These are phyloP conservation scores for Erebia aethiops DNA, from an alignment of 2,888 invertebrate genomes.

Conservation along the genomic window DNA sequence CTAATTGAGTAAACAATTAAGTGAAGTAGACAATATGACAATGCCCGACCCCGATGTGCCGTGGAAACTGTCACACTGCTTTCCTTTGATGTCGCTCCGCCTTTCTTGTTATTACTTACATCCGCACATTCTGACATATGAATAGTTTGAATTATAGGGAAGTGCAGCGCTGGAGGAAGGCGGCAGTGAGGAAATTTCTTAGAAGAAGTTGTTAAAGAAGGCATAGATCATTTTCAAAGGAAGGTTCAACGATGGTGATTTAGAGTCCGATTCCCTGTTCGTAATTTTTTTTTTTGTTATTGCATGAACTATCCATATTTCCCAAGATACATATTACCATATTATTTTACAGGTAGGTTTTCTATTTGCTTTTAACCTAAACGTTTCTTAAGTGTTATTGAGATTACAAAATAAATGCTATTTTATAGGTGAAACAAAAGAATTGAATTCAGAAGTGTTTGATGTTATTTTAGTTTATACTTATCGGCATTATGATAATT, in stretches of 20 bases:
- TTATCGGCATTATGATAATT: too few species aligned
- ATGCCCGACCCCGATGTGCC: conserved; percentile 64
- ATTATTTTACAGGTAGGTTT: too few species aligned
- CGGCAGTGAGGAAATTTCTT: conserved; percentile 21
- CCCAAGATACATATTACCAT: too few species aligned
- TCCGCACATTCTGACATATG: conserved; percentile 38
- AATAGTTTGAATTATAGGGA: conserved; percentile 39
- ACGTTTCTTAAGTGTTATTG: not conserved
- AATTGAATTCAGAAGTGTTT: not conserved
- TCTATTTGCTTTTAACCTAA: too few species aligned
- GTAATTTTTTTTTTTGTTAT: not conserved
- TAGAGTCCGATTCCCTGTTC: not conserved
- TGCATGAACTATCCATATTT: not conserved
- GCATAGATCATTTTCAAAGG: not conserved
- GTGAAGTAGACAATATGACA: conserved; percentile 66
- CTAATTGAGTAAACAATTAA: conserved; percentile 52
- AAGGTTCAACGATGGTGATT: not conserved
- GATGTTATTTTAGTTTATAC: too few species aligned
- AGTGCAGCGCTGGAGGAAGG: conserved; percentile 19
- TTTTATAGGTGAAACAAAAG: not conserved
- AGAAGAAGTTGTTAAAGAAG: conserved; percentile 8
- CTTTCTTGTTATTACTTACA: conserved; percentile 49
- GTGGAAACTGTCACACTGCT: conserved; percentile 79
- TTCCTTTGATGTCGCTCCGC: conserved; percentile 70
- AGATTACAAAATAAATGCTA: not conserved